Evolutionary conservation across 2,113 vertebrate species (phyloP).

Genomic region (Numida meleagris): DNA sequence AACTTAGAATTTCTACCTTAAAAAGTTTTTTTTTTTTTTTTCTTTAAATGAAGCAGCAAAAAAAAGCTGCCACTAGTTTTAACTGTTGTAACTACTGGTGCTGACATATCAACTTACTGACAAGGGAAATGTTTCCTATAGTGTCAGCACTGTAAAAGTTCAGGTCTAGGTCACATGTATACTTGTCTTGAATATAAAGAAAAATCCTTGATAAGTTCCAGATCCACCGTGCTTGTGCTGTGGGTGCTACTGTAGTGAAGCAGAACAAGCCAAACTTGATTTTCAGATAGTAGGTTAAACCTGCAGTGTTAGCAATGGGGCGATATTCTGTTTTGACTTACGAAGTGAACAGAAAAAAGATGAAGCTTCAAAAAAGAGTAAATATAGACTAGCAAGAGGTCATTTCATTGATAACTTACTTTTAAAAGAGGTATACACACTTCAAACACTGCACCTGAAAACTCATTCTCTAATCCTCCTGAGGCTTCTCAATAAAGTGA

Average conservation of each 20-base stretch:
- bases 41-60: background rate
- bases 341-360: background rate
- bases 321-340: slow-evolving; percentile 60
- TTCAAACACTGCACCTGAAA: background rate
- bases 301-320: slow-evolving; percentile 57
- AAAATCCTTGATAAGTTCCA: slow-evolving; percentile 49
- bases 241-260: slow-evolving; percentile 65
- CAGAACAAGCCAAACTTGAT: slow-evolving; percentile 62
- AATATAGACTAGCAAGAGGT: background rate
- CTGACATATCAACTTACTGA: slow-evolving; percentile 42
- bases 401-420: slow-evolving; percentile 29
- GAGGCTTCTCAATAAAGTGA: background rate
- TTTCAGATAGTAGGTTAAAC: slow-evolving; percentile 60
- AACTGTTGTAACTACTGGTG: background rate
- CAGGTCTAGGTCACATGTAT: slow-evolving; percentile 59
- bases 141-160: slow-evolving; percentile 65
- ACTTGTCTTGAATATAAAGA: slow-evolving; percentile 35
- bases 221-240: slow-evolving; percentile 36
- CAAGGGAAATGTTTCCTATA: slow-evolving; percentile 57
- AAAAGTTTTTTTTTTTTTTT: background rate
- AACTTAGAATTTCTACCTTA: background rate
- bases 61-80: background rate
- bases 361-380: background rate
- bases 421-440: background rate
- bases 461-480: background rate